A percentile compares a stretch with the other conserved stretches of the same genome.
These are phyloP conservation scores for Amazonetta brasiliensis DNA, from an alignment of 2,797 vertebrate species.

Conservation along the genomic window DNA sequence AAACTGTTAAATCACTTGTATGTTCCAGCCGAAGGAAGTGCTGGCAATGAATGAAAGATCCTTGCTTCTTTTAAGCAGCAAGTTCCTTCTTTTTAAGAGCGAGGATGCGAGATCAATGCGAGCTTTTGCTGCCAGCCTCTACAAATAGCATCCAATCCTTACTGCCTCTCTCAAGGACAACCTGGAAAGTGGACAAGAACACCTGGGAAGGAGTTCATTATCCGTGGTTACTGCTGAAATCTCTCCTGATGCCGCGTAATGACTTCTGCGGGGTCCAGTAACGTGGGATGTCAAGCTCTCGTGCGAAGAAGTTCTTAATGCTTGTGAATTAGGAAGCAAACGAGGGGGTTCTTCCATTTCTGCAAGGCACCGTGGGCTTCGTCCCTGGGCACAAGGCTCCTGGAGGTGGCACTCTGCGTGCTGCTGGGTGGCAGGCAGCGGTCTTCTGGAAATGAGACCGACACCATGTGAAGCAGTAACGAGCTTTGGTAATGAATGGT, in stretches of 20 bases:
- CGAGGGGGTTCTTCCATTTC: neutral
- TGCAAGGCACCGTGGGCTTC: neutral
- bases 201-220: neutral
- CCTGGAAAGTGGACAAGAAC: neutral
- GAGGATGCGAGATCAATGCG: neutral
- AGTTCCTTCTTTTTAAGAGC: neutral
- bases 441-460: neutral
- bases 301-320: neutral
- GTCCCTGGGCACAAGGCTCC: rapidly evolving
- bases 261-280: neutral
- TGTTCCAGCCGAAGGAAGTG: neutral
- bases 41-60: neutral
- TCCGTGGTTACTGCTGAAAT: neutral
- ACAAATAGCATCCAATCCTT: rapidly evolving
- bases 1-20: neutral
- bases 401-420: neutral
- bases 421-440: neutral
- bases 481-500: neutral
- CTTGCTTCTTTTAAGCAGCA: neutral
- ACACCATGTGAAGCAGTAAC: neutral
- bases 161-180: neutral
- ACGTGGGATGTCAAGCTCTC: rapidly evolving
- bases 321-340: neutral
- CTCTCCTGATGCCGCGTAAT: neutral
- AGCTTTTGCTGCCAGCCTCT: neutral